These are phyloP conservation scores for Drosophila anomelani DNA, from an alignment of 2,888 invertebrate genomes.

Conservation along the genomic window DNA sequence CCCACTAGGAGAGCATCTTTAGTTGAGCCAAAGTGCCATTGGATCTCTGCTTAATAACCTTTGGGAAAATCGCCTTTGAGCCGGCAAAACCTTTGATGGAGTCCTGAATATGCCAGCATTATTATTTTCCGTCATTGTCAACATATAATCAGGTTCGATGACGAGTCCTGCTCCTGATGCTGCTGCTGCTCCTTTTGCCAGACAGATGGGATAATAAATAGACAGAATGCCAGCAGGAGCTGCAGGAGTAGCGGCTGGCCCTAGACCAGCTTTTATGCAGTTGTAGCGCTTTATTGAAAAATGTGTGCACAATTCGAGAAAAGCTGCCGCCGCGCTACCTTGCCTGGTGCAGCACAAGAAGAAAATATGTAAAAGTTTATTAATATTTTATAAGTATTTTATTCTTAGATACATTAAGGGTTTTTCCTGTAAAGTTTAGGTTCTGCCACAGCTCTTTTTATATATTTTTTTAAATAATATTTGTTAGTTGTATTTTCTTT, in stretches of 20 bases:
- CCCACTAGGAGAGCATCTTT: background rate
- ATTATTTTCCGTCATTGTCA: constrained; percentile 57
- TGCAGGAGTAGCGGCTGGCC: constrained; percentile 13
- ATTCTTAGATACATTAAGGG: accelerated
- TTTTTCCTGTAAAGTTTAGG: background rate
- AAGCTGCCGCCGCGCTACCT: constrained; percentile 55
- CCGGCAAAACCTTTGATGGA: constrained; percentile 5
- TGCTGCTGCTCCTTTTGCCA: constrained; percentile 30
- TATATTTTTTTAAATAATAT: background rate
- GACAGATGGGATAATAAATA: constrained; percentile 66
- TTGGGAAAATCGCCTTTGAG: constrained; percentile 14
- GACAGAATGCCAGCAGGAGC: constrained; percentile 50
- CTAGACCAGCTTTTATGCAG: constrained; percentile 52
- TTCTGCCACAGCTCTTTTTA: background rate
- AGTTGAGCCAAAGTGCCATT: constrained; percentile 1
- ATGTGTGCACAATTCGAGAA: constrained; percentile 71
- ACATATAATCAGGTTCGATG: constrained; percentile 69
- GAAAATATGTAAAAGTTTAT: constrained; percentile 9
- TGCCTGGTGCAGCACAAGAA: constrained; percentile 12
- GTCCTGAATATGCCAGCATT: constrained; percentile 33
- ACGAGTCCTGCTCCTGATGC: constrained; percentile 39
- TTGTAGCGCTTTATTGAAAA: constrained; percentile 75
- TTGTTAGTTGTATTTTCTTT: background rate
- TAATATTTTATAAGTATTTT: background rate
- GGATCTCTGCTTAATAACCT: constrained; percentile 9